phyloP scores from a whole-genome alignment of 2,113 vertebrate species.

The Gila orcuttii region DNA sequence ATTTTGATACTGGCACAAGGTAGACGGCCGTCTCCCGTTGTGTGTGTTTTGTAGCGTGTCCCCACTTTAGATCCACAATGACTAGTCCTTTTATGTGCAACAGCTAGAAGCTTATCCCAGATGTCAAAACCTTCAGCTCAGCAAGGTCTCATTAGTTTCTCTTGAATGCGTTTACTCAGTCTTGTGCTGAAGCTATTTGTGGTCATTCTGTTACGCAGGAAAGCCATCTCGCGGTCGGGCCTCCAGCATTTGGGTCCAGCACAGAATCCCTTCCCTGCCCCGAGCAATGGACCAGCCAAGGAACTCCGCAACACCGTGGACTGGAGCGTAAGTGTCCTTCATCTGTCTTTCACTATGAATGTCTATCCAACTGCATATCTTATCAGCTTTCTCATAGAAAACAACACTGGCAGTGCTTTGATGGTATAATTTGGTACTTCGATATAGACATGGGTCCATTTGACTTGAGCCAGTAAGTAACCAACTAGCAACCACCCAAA shows the following conservation, averaged over 20 bases:
- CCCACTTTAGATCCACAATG: constrained; percentile 12
- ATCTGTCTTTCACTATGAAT: background rate
- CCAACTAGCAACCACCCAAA: background rate
- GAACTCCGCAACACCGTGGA: constrained; percentile 89
- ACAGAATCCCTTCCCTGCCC: constrained; percentile 80
- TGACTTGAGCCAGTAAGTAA: background rate
- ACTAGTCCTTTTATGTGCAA: constrained; percentile 1
- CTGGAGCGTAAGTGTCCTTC: constrained; percentile 88
- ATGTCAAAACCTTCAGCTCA: constrained; percentile 14
- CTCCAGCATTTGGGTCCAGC: constrained; percentile 92
- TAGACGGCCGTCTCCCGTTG: constrained; percentile 34
- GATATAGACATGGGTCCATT: background rate
- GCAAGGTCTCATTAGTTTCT: constrained; percentile 2
- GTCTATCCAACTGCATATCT: background rate
- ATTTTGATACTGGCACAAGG: constrained; percentile 50
- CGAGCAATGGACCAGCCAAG: constrained; percentile 93
- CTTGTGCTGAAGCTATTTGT: constrained; percentile 25
- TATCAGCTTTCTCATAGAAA: background rate
- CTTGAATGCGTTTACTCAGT: background rate
- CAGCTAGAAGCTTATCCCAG: constrained; percentile 5
- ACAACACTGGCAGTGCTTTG: background rate
- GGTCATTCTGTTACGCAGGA: constrained; percentile 75
- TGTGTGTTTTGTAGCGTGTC: constrained; percentile 48
- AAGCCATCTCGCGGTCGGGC: constrained; percentile 97
- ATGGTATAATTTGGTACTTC: background rate